Conservation (phyloP, 2,113 vertebrate species). For the Myocastor coypus region DNA sequence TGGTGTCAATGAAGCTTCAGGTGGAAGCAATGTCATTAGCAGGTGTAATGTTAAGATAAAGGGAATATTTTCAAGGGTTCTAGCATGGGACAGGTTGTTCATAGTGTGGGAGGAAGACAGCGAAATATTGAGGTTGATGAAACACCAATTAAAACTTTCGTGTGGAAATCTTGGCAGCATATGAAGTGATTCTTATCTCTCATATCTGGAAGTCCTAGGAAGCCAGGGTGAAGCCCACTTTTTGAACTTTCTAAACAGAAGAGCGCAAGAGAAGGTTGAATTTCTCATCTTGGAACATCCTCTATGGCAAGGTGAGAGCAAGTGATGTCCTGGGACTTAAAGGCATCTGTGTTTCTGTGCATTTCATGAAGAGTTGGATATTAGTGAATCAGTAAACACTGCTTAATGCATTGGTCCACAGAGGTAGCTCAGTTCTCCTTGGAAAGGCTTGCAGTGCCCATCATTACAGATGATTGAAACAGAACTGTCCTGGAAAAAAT, state of each 20-base stretch:
- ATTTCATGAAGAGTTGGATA: not conserved
- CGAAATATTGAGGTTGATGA: slow-evolving; percentile 20
- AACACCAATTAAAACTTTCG: slow-evolving; percentile 60
- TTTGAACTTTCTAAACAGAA: not conserved
- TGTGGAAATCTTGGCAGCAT: not conserved
- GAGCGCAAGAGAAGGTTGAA: not conserved
- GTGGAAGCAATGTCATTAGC: not conserved
- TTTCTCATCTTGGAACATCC: not conserved
- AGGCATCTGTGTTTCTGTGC: not conserved
- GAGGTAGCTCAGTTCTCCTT: not conserved
- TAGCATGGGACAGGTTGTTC: not conserved
- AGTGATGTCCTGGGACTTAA: not conserved
- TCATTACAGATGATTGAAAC: not conserved
- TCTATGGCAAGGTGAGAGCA: not conserved
- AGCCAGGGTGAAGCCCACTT: not conserved
- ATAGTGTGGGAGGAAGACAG: not conserved
- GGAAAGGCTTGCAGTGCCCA: not conserved
- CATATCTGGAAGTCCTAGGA: not conserved
- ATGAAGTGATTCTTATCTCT: not conserved
- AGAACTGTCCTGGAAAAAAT: not conserved
- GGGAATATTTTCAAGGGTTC: slow-evolving; percentile 33
- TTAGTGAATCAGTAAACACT: not conserved
- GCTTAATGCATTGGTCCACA: not conserved
- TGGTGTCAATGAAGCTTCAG: not conserved
- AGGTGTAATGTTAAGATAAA: slow-evolving; percentile 10